A percentile compares a stretch with the other conserved stretches of the same genome.
phyloP scores from a whole-genome alignment of 2,888 invertebrate species.

The Apamea monoglypha region DNA sequence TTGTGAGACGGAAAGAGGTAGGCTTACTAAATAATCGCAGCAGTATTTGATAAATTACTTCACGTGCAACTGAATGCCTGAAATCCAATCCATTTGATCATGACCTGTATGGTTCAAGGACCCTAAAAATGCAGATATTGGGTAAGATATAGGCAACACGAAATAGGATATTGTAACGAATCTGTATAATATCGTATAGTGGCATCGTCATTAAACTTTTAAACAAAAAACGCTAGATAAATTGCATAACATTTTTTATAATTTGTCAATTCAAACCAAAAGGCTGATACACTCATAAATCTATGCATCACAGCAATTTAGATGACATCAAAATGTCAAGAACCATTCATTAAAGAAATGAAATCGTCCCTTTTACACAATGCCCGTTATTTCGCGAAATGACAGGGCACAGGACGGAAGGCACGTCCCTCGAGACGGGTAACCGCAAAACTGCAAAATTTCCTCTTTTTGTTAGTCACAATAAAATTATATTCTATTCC shows the following conservation, averaged over 20 bases:
- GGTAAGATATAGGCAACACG: background rate
- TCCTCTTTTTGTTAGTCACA: conserved; percentile 71
- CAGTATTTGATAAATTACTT: background rate
- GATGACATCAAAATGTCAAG: conserved; percentile 77
- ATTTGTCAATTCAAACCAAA: conserved; percentile 51
- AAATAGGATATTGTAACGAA: background rate
- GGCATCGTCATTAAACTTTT: background rate
- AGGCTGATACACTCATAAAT: conserved; percentile 72
- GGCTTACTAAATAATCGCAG: background rate
- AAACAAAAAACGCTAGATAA: conserved; percentile 33
- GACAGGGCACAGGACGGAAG: conserved; percentile 79
- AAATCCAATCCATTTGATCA: background rate
- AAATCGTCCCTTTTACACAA: conserved; percentile 77
- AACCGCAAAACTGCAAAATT: conserved; percentile 77
- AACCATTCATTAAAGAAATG: conserved; percentile 80
- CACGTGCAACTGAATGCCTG: background rate
- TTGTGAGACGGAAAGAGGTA: background rate
- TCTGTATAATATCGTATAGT: background rate
- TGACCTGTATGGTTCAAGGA: background rate
- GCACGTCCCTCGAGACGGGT: conserved; percentile 76
- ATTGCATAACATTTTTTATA: conserved; percentile 40
- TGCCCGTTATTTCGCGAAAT: conserved; percentile 75
- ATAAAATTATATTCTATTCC: conserved; percentile 78
- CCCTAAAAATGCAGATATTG: background rate
- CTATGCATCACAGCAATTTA: conserved; percentile 71